These are phyloP conservation scores for Tuta absoluta DNA, from an alignment of 2,888 invertebrate species.

Conservation along the genomic window DNA sequence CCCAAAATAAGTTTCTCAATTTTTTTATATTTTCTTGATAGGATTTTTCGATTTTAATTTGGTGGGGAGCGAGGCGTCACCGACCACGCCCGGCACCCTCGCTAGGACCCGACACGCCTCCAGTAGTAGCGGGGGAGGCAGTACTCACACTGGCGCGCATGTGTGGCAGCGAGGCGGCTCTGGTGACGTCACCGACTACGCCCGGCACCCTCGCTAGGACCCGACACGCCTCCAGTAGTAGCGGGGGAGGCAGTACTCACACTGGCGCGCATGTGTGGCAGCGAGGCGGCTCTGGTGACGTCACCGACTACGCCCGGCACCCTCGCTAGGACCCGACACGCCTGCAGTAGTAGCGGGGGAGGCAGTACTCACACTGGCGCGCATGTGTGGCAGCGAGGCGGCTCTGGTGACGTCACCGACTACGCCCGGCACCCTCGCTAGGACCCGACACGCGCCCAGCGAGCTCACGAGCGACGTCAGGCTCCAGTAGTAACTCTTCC, in stretches of 20 bases:
- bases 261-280: too few species aligned
- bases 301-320: conserved; percentile 41
- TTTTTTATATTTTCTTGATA: too few species aligned
- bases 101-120: conserved; percentile 41
- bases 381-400: conserved; percentile 50
- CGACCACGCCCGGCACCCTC: conserved; percentile 40
- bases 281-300: too few species aligned
- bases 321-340: conserved; percentile 37
- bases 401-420: conserved; percentile 40
- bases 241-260: too few species aligned
- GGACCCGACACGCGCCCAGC: conserved; percentile 42
- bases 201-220: conserved; percentile 40
- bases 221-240: conserved; percentile 49
- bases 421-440: conserved; percentile 40
- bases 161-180: conserved; percentile 43
- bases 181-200: conserved; percentile 40
- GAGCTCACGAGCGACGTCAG: conserved; percentile 46
- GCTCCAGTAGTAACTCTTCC: conserved; percentile 56
- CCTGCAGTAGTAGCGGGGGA: conserved; percentile 56
- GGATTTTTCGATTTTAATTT: too few species aligned
- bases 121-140: conserved; percentile 59
- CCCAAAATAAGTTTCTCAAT: too few species aligned
- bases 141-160: too few species aligned
- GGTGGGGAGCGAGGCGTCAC: conserved; percentile 42
- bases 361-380: conserved; percentile 59